Evolutionary conservation across 2,113 vertebrate genomes (phyloP), one percentile per base, ranked within the genome.

Genomic region (Cebus imitator): DNA sequence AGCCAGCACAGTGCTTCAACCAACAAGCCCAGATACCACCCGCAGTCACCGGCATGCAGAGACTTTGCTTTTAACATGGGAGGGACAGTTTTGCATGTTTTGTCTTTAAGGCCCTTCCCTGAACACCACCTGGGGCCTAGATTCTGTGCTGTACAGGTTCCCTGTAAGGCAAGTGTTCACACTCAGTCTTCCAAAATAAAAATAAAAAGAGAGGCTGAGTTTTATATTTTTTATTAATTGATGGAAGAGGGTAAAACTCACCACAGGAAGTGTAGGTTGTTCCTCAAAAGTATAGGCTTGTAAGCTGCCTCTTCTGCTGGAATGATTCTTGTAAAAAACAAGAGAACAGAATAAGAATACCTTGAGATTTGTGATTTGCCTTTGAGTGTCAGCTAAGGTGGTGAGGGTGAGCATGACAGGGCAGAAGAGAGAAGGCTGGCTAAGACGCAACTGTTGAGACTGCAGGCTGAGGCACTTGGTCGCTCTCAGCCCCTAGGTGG

Each of bases 241-340:
- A 85, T 32, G 40, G 48, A 1, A 86, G 30, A 8, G n/a, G 90
- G 95, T 92, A 58, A 70, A 16, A 98, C 99, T 23, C 97, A 99
- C 99, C 98, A 99, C 98, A 89, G 99, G 99, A 98, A 99, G 99
- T 30, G 98, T 97, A 57, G 99, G 99, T 97, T 99, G 99, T 96
- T 99, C 99, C 97, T 99, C 99, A 58, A 91, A 97, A 48, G 98
- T 98, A 96, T 99, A 98, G 35, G 98, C 97, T 61, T 99, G 99
- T 87, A 98, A 97, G 98, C 98, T 99, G 96, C 98, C 98, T 98
- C 99, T 99, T 98, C 98, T 98, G 98, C 98, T 99, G 98, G 99
- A 99, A 98, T 99, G 99, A 97, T 98, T 98, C 99, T 99, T 98
- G 40, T 86, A 30, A 58, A 18, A 32, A 90, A 40, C 55, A 17